Percentiles rank a stretch among this genome's conserved stretches.
phyloP scores from a whole-genome alignment of 2,113 vertebrate species.

The Halcyon malimbica region DNA sequence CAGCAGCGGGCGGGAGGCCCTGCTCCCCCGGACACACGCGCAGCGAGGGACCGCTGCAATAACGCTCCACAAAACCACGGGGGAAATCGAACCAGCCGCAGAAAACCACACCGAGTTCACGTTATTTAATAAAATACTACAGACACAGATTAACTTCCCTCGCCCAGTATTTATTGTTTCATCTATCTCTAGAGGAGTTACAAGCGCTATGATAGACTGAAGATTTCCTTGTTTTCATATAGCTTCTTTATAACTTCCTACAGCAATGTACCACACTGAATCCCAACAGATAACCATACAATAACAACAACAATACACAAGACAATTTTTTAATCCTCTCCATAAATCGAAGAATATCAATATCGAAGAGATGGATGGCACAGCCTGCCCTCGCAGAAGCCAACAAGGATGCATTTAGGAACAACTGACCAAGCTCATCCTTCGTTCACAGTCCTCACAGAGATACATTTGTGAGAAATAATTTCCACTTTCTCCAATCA shows the following conservation, averaged over 20 bases:
- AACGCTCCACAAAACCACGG: neutral
- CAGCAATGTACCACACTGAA: neutral
- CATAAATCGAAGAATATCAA: constrained; percentile 1
- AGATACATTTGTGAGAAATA: neutral
- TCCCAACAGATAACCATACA: constrained; percentile 34
- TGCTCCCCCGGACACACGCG: rapidly evolving
- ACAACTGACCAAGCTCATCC: neutral
- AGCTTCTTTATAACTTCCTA: constrained; percentile 18
- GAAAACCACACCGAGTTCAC: neutral
- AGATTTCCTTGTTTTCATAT: constrained; percentile 22
- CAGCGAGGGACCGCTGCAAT: neutral
- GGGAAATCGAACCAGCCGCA: neutral
- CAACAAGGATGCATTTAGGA: neutral
- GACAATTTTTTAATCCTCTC: constrained; percentile 14
- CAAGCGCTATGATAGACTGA: constrained; percentile 1
- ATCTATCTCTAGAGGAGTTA: constrained; percentile 8
- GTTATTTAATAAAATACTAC: neutral
- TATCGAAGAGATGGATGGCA: neutral
- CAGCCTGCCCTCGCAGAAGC: neutral
- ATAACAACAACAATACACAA: neutral
- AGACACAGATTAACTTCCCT: constrained; percentile 4
- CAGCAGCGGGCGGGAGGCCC: neutral
- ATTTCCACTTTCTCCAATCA: neutral
- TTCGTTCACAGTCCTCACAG: neutral
- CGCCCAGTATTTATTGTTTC: neutral